Evolutionary conservation across 2,797 vertebrate species (phyloP).

Genomic region (Syndactyla subalaris): DNA sequence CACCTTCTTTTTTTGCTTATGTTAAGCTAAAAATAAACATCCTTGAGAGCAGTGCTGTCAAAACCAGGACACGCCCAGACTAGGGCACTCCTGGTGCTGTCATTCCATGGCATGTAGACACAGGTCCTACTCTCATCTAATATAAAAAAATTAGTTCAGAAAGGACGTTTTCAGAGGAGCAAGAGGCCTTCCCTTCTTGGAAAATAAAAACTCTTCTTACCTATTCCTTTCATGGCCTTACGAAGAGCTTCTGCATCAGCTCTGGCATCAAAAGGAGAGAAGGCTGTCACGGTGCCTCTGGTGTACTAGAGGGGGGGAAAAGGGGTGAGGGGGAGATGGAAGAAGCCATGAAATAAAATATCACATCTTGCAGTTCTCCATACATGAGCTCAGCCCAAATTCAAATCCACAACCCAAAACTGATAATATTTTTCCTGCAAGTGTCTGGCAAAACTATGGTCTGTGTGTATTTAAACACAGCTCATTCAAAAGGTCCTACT

Average conservation of each 20-base stretch:
- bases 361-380: not conserved
- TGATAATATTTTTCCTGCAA: not conserved
- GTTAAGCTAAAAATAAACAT: not conserved
- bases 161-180: not conserved
- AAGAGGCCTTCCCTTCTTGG: not conserved
- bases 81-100: not conserved
- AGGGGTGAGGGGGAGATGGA: not conserved
- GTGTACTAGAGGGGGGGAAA: not conserved
- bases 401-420: not conserved
- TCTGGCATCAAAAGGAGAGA: conserved; percentile 87
- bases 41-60: not conserved
- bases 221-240: conserved; percentile 96
- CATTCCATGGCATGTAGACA: not conserved
- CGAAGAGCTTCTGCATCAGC: conserved; percentile 90
- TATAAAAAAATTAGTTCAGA: not conserved
- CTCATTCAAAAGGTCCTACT: not conserved
- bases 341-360: not conserved
- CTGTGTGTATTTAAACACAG: not conserved
- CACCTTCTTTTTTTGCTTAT: not conserved
- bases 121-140: not conserved
- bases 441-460: not conserved
- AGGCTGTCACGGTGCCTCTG: conserved; percentile 81
- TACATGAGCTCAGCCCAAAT: not conserved
- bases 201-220: conserved; percentile 73
- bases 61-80: not conserved